Evolutionary conservation across 2,888 invertebrate genomes (phyloP), one percentile per base, ranked within the genome.

Genomic region (Lithosia quadra): DNA sequence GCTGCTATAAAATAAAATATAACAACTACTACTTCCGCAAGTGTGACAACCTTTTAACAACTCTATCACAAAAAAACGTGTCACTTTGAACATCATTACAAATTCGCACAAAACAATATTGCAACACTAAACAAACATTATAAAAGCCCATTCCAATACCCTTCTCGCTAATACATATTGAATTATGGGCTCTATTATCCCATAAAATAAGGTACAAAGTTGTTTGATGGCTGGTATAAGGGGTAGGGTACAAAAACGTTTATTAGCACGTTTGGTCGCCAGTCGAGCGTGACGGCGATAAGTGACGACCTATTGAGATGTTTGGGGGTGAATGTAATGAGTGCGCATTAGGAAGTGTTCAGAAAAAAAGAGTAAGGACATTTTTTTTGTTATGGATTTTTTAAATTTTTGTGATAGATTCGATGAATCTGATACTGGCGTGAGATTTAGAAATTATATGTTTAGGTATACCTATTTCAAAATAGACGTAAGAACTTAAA

Each of bases 231-330:
- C 43, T 3, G n/a, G 5, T 11, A 13, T 69, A 74, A 81, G 79
- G 87, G 87, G 84, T 83, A 83, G 79, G 79, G 85, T 83, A 88
- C 84, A 90, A 90, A 91, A 92, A 90, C 91, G 90, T 92, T 92
- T 92, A 92, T 92, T 92, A 92, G 91, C 90, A 86, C 91, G 89
- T 92, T 91, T 84, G 85, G 85, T 84, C 78, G 88, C 86, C 86
- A 91, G 88, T 90, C 88, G 85, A 90, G 89, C 93, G 92, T 90
- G 88, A 83, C 84, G 74, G 84, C 82, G 91, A 88, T 91, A 90
- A 91, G 92, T 91, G 92, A 92, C 91, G 88, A 89, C 88, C 91
- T 85, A 90, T 90, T 87, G 90, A 90, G 90, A 85, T 83, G 83
- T 77, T 84, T 55, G 74, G 85, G 85, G 87, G 87, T 82, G 82